Base-by-base conservation (phyloP, 1,140 invertebrate species). In the Papilio aristodemus region DNA sequence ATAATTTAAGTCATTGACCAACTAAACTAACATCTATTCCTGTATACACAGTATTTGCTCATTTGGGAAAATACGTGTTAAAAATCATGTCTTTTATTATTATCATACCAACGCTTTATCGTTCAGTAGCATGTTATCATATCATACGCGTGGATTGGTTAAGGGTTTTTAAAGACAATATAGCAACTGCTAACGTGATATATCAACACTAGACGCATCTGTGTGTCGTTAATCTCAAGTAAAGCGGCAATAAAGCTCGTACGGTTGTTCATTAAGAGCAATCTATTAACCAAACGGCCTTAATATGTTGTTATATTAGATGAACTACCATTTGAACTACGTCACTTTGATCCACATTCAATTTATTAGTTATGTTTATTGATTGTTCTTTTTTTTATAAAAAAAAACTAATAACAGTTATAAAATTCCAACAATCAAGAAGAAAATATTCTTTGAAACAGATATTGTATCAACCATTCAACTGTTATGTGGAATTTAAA, bases 171-270 rank as follows among this genome's bases (percentile, higher is more conserved):
- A 54, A 54, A 54, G 46, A 54, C 46, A 54, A 54, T 54, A 54
- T 25, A 19, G 0, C 19, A 22, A 54, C 46, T 19, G 46, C 19
- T 54, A 19, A 54, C 22, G 19, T 54, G 46, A 54, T 54, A 54
- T 25, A 54, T 54, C 46, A 11, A 54, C 46, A 54, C 46, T 54
- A 22, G 46, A 54, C 46, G 4, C 46, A 54, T 54, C 46, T 54
- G 46, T 17, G 22, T 22, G 59, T 38, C 27, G 36, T 62, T 62
- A 62, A 38, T 62, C 59, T 19, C 32, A 36, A 37, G 59, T 19
- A 62, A 37, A 36, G 10, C 59, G 36, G 59, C 59, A 62, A 62
- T 62, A 62, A 62, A 62, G 36, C 14, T 62, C 59, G 27, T 36
- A 37, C n/a, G 14, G 36, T 19, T 37, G 27, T 62, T 62, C n/a